phyloP scores from a whole-genome alignment of 2,888 invertebrate species.

The Acrocyrtus sp. region DNA sequence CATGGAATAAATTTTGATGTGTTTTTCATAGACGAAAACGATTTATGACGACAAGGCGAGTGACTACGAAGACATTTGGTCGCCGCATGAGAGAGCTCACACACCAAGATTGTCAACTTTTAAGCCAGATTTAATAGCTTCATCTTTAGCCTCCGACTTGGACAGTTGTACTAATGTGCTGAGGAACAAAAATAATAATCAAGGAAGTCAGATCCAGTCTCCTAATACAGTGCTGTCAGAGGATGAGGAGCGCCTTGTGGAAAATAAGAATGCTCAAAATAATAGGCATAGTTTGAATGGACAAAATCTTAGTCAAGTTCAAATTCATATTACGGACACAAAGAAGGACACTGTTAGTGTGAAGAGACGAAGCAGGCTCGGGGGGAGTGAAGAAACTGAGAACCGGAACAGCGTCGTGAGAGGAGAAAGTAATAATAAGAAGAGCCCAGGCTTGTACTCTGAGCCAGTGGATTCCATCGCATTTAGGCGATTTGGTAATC shows the following conservation, averaged over 20 bases:
- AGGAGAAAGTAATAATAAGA: conserved; percentile 38
- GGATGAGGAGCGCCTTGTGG: conserved; percentile 48
- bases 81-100: conserved; percentile 58
- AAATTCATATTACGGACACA: conserved; percentile 43
- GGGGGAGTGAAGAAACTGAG: conserved; percentile 21
- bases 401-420: conserved; percentile 25
- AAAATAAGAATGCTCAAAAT: conserved; percentile 59
- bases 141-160: conserved; percentile 58
- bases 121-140: conserved; percentile 62
- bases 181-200: conserved; percentile 51
- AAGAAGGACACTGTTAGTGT: conserved; percentile 32
- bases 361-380: conserved; percentile 28
- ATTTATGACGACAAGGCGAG: conserved; percentile 84
- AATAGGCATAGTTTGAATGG: conserved; percentile 61
- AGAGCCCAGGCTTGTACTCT: conserved; percentile 57
- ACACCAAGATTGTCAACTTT: conserved; percentile 62
- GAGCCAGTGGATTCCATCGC: conserved; percentile 63
- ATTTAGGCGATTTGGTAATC: conserved; percentile 55
- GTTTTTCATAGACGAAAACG: conserved; percentile 57
- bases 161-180: conserved; percentile 52
- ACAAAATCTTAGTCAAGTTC: conserved; percentile 55
- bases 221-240: conserved; percentile 40
- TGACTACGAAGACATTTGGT: conserved; percentile 95
- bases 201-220: conserved; percentile 36
- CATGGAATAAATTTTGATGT: conserved; percentile 16